These are phyloP conservation scores for Sphaeridia pumilis DNA, from an alignment of 2,888 invertebrate species.

Conservation along the genomic window DNA sequence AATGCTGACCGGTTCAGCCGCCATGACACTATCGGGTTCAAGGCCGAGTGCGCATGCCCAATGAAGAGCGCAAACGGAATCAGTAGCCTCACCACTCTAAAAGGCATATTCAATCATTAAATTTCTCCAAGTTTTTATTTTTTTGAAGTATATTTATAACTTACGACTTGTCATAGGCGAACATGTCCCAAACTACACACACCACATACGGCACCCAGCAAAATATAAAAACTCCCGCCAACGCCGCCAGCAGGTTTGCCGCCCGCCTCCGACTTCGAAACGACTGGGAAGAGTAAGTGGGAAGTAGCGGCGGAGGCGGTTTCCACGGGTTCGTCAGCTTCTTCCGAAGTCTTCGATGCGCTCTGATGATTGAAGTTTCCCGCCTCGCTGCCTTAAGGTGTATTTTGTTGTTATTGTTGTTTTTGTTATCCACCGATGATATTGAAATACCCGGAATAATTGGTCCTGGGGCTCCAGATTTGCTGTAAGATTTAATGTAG, in stretches of 20 bases:
- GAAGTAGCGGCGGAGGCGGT: slow-evolving; percentile 38
- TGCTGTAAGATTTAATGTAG: slow-evolving; percentile 11
- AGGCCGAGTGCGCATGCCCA: slow-evolving; percentile 67
- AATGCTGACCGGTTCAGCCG: slow-evolving; percentile 42
- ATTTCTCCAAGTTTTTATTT: no score
- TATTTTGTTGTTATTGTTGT: slow-evolving; percentile 4
- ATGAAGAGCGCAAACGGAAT: slow-evolving; percentile 46
- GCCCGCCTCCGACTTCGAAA: slow-evolving; percentile 57
- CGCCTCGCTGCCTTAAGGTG: slow-evolving; percentile 32
- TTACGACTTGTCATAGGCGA: slow-evolving; percentile 42
- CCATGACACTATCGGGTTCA: slow-evolving; percentile 71
- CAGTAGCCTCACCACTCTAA: slow-evolving; percentile 42
- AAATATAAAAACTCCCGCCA: slow-evolving; percentile 57
- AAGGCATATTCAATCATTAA: slow-evolving; percentile 8
- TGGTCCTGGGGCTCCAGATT: no score
- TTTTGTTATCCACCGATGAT: slow-evolving; percentile 18
- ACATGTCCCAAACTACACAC: slow-evolving; percentile 48
- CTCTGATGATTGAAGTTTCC: slow-evolving; percentile 36
- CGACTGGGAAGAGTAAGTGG: slow-evolving; percentile 39
- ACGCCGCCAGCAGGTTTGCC: slow-evolving; percentile 58
- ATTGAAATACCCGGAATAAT: background rate
- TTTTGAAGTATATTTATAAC: no score
- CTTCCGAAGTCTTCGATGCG: slow-evolving; percentile 35
- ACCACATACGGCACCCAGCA: slow-evolving; percentile 71
- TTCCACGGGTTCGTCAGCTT: slow-evolving; percentile 19